Base-by-base conservation (phyloP, 2,797 vertebrate genomes). In the Molothrus aeneus region DNA sequence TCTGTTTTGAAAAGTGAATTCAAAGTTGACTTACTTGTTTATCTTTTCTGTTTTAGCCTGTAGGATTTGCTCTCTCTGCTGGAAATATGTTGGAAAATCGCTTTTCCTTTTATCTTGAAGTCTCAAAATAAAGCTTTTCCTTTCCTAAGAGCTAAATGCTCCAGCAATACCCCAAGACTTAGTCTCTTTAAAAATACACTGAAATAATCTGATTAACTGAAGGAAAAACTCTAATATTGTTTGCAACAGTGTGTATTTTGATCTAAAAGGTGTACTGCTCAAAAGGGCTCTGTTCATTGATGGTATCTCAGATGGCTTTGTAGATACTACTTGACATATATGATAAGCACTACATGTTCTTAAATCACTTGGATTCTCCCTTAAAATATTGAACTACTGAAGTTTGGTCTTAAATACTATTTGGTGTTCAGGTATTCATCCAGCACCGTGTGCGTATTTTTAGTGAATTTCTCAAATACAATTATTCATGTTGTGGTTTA, bases 401-500 rank as follows among this genome's bases (percentile, higher is more conserved):
- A 84, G 32, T 38, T 36, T 86, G 29, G 9, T 84, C 45, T 90
- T 88, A 65, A 92, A 71, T 80, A n/a, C 20, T 28, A 2, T 40
- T 80, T 61, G 71, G 42, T 79, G 45, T 66, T 90, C 56, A 51
- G 61, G 48, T 45, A 92, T 93, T 81, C 50, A n/a, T 65, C 56
- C 48, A 50, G 51, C 85, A 63, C 17, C 10, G 31, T 84, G 38
- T 43, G n/a, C 71, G 36, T 61, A 69, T 82, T 94, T 95, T 90
- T 85, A 74, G 78, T 60, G 79, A 90, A 64, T 93, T 92, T 95
- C 78, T 95, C 60, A 43, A 93, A 87, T 73, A 75, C 80, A 91
- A 17, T 95, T 95, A 91, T 88, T 95, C 85, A 38, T 94, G 85
- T 94, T 96, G 92, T 93, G 91, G 77, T 86, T 91, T 86, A 85